These are phyloP conservation scores for Eulemur albifrons DNA, from an alignment of 2,797 vertebrate genomes.

Conservation along the genomic window DNA sequence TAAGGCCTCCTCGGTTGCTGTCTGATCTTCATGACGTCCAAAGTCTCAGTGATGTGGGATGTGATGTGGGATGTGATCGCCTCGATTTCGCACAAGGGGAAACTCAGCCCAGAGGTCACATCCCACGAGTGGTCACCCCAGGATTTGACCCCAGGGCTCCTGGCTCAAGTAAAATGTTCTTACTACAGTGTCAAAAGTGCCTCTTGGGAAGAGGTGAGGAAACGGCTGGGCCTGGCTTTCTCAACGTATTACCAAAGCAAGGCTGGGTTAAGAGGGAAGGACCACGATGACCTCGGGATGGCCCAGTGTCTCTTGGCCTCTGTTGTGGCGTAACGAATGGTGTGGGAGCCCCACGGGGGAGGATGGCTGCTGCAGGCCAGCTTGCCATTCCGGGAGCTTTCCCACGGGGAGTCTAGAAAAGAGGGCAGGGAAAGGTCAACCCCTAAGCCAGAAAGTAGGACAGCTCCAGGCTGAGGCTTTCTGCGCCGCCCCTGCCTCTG, in stretches of 20 bases:
- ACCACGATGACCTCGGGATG: rapidly evolving
- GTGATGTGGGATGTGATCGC: not conserved
- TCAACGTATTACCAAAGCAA: not conserved
- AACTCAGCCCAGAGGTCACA: not conserved
- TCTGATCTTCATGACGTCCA: not conserved
- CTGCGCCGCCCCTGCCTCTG: not conserved
- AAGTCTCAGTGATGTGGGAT: not conserved
- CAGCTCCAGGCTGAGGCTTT: not conserved
- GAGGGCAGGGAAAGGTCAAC: not conserved
- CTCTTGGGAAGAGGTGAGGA: not conserved
- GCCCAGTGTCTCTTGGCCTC: not conserved
- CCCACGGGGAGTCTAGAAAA: not conserved
- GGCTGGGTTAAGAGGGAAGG: not conserved
- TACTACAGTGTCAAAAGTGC: not conserved
- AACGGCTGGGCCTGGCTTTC: not conserved
- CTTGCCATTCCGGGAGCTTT: not conserved
- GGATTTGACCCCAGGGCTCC: not conserved
- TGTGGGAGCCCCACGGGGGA: rapidly evolving
- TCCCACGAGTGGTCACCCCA: not conserved
- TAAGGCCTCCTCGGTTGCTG: not conserved
- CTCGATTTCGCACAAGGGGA: not conserved
- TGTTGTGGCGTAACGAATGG: not conserved
- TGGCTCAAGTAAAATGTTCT: not conserved
- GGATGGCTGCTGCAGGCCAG: not conserved
- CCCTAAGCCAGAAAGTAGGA: not conserved